phyloP scores from a whole-genome alignment of 2,888 invertebrate species.

The Papilio demoleus region DNA sequence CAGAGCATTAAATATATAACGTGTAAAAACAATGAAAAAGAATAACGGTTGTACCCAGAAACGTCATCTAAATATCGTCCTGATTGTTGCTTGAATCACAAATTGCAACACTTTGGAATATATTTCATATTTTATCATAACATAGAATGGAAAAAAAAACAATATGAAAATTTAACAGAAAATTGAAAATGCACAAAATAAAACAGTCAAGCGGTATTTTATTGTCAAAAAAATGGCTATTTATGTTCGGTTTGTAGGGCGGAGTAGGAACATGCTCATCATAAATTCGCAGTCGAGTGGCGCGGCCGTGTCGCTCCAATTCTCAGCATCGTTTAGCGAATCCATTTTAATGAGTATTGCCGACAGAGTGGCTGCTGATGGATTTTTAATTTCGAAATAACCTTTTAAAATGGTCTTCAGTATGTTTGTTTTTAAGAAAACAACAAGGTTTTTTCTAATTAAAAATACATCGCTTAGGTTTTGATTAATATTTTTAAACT shows the following conservation, averaged over 20 bases:
- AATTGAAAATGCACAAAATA: not conserved
- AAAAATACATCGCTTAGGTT: too few relatives aligned
- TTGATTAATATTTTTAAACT: too few relatives aligned
- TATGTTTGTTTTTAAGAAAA: not conserved
- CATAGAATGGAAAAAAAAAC: too few relatives aligned
- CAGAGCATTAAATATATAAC: too few relatives aligned
- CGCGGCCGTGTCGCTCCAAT: constrained; percentile 21
- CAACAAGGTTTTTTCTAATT: too few relatives aligned
- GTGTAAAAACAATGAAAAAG: too few relatives aligned
- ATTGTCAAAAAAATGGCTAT: constrained; percentile 9
- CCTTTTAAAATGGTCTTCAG: not conserved
- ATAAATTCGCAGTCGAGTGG: constrained; percentile 29
- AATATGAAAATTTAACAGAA: too few relatives aligned
- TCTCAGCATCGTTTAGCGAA: constrained; percentile 21
- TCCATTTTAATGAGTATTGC: constrained; percentile 27
- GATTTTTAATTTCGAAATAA: constrained; percentile 10
- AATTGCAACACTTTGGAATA: too few relatives aligned
- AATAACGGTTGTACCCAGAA: too few relatives aligned
- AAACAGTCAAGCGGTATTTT: not conserved
- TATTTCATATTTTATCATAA: too few relatives aligned
- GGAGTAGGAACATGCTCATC: constrained; percentile 18
- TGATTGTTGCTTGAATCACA: too few relatives aligned
- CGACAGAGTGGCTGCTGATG: constrained; percentile 5
- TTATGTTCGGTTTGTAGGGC: constrained; percentile 13
- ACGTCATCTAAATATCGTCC: too few relatives aligned